A percentile compares a stretch with the other conserved stretches of the same genome.
These are phyloP conservation scores for Tiphia femorata DNA, from an alignment of 2,888 invertebrate genomes.

Conservation along the genomic window DNA sequence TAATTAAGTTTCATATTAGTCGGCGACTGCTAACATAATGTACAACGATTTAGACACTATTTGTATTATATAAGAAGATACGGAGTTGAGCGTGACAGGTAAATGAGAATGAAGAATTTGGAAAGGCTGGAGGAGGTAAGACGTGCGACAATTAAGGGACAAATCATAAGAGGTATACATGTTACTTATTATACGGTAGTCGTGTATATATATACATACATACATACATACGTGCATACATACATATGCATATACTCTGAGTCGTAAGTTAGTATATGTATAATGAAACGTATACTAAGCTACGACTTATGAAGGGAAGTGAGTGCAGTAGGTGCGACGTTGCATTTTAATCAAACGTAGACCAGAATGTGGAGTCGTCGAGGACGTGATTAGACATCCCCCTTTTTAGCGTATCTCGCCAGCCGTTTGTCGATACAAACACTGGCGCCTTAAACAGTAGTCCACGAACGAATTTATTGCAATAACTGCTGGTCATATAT, in stretches of 20 bases:
- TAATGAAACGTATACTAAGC: too few relatives aligned
- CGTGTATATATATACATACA: conserved; percentile 50
- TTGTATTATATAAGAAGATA: conserved; percentile 56
- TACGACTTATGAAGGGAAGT: conserved; percentile 7
- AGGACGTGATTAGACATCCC: too few relatives aligned
- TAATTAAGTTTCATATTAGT: conserved; percentile 51
- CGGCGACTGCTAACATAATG: conserved; percentile 56
- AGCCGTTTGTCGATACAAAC: too few relatives aligned
- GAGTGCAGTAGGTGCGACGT: conserved; percentile 10
- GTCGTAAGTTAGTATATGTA: conserved; percentile 25
- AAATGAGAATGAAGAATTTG: too few relatives aligned
- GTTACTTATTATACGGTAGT: conserved; percentile 54
- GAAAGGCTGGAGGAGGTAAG: too few relatives aligned
- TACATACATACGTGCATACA: conserved; percentile 42
- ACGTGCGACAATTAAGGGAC: conserved; percentile 53
- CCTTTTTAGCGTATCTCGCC: too few relatives aligned
- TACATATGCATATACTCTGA: conserved; percentile 56
- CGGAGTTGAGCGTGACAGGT: too few relatives aligned
- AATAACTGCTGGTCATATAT: too few relatives aligned
- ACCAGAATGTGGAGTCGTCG: not conserved
- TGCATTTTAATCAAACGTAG: not conserved
- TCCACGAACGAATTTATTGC: too few relatives aligned
- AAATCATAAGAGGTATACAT: conserved; percentile 54
- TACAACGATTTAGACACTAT: conserved; percentile 65
- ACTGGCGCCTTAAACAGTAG: too few relatives aligned